Conservation (phyloP, 1,140 invertebrate species). For the Sinella curviseta region DNA sequence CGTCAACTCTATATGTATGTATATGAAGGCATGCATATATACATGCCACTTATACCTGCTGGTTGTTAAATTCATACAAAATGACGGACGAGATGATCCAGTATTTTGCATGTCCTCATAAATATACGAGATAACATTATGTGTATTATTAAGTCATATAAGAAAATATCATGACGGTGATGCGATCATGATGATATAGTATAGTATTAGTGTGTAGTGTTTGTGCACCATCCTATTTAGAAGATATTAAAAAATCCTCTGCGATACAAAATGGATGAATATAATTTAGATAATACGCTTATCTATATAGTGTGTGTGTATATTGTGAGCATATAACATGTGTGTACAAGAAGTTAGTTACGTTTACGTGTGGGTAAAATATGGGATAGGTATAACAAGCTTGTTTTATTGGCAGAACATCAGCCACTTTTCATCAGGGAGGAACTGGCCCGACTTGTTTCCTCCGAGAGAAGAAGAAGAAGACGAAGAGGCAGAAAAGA, state of each 20-base stretch:
- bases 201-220: neutral
- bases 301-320: neutral
- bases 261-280: too few relatives aligned
- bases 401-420: conserved; percentile 26
- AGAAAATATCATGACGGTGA: conserved; percentile 6
- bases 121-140: conserved; percentile 7
- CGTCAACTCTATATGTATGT: neutral
- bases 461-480: conserved; percentile 3
- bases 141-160: conserved; percentile 11
- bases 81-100: conserved; percentile 15
- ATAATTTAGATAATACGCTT: too few relatives aligned
- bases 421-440: conserved; percentile 24
- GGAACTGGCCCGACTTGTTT: conserved; percentile 23
- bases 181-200: conserved; percentile 15
- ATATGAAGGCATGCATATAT: neutral
- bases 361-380: neutral
- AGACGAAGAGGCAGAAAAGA: neutral
- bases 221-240: neutral
- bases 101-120: conserved; percentile 19
- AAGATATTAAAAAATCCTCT: conserved; percentile 2
- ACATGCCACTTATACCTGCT: neutral
- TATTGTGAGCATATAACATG: neutral
- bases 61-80: neutral
- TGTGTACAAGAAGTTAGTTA: neutral
- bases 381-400: conserved; percentile 26